Base-by-base conservation (phyloP, 2,113 vertebrate species). In the Scomber colias region DNA sequence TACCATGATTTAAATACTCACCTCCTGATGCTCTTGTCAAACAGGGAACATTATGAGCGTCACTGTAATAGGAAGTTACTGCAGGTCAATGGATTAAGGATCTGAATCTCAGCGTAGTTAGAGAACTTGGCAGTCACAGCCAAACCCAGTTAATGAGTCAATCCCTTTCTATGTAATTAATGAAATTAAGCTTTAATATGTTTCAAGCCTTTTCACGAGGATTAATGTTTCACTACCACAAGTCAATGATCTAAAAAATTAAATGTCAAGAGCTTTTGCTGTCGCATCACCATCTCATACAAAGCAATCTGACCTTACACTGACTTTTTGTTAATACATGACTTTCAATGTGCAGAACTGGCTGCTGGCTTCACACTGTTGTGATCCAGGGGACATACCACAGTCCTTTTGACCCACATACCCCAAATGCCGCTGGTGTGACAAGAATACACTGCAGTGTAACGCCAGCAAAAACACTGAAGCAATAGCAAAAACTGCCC, bases 241-340 rank as follows among this genome's bases (percentile, higher is more conserved):
- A 50, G 13, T 70, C 24, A 35, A 2, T 56, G 6, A 21, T 46
- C 2, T 5, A 14, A 68, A 40, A 4, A n/a, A 2, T 17, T 1
- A 40, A 40, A 9, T 1, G 35, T 7, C 7, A 40, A 9, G 9
- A 40, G 35, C 35, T 40, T 40, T 40, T 40, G 0, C 35, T 40
- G 35, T 9, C 16, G 16, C 0, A 10, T 24, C n/a, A 30, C 21
- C 31, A 61, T 55, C 16, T 71, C 51, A 17, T 13, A 61, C 12
- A 15, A 17, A 83, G 27, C 15, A 31, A 27, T 50, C 46, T 75
- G 45, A 81, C 24, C 44, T 65, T 48, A 60, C 15, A 19, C 10
- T 11, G 56, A 65, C 68, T 13, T 70, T 19, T 31, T 31, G 16
- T 63, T 61, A 8, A 57, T 54, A 14, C 16, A 0, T 51, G 53